Evolutionary conservation across 1,140 invertebrate species (phyloP), one percentile per base, ranked within the genome.

Genomic region (Physella acuta): DNA sequence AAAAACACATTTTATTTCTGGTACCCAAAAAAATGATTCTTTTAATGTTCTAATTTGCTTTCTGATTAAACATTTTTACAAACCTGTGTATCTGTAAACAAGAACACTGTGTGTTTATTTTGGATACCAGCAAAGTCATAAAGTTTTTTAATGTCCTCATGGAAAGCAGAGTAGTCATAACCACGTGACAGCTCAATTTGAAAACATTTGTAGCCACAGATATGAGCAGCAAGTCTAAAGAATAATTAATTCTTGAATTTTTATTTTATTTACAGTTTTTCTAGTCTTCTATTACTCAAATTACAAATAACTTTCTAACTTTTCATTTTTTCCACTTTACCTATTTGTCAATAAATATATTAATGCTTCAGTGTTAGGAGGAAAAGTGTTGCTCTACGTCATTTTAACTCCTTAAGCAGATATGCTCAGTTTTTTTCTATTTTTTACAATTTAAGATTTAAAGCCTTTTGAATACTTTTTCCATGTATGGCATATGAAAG

Each of bases 121-220:
- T 86, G 78, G 4, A 84, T 77, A 16, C 85, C 86, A 39, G 84
- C 80, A 24, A 79, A 60, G 59, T 89, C 86, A 75, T 90, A 91
- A 73, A 94, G 88, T 68, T 88, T 89, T 36, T 91, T 88, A 0
- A 94, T 76, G 82, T 94, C 92, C 70, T 93, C 91, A 78, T 92
- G 91, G 84, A 93, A 93, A 0, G 89, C 88, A 33, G 86, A 86
- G 44, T 92, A 90, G 78, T 94, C 92, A 78, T 95, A 95, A 70
- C 91, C 92, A 68, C 92, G 86, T 55, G 89, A 90, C 44, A 95
- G 84, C 85, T 95, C 92, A 79, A 95, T 94, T 84, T 94, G 92
- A 85, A 92, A 90, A 81, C 92, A 94, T 74, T 90, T 90, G 73
- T 81, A 87, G n/a, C 78, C 76, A 73, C 80, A 83, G 39, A 87